Evolutionary conservation across 2,113 vertebrate species (phyloP).

Genomic region (Oryzias melastigma): DNA sequence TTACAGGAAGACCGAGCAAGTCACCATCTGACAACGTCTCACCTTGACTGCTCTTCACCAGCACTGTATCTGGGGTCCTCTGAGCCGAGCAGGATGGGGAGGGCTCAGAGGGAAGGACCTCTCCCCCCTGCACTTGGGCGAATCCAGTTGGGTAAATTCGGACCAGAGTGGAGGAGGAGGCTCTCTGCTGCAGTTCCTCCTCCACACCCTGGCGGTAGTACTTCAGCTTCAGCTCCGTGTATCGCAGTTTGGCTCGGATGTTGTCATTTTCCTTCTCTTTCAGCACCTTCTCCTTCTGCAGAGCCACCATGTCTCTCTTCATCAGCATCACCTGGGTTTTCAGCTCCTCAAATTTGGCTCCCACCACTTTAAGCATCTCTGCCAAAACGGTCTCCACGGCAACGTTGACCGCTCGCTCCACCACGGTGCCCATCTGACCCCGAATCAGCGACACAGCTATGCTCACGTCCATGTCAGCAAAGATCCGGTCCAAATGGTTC

Average conservation of each 20-base stretch:
- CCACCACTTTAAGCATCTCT: slow-evolving; percentile 79
- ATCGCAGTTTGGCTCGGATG: slow-evolving; percentile 72
- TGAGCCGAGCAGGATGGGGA: slow-evolving; percentile 20
- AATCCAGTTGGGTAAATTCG: slow-evolving; percentile 25
- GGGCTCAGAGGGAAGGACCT: slow-evolving; percentile 9
- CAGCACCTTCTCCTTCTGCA: slow-evolving; percentile 69
- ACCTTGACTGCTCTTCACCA: slow-evolving; percentile 36
- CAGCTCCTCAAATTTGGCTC: slow-evolving; percentile 79
- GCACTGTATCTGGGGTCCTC: background rate
- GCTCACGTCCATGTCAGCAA: slow-evolving; percentile 74
- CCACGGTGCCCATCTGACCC: slow-evolving; percentile 78
- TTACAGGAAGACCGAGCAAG: background rate
- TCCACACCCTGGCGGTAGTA: slow-evolving; percentile 73
- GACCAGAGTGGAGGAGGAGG: slow-evolving; percentile 31
- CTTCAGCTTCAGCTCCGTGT: slow-evolving; percentile 73
- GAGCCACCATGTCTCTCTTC: slow-evolving; percentile 45
- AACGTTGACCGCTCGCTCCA: slow-evolving; percentile 77
- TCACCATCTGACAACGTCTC: background rate
- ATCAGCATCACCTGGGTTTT: slow-evolving; percentile 67
- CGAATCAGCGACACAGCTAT: slow-evolving; percentile 78
- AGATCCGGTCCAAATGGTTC: no score
- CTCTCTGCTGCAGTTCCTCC: slow-evolving; percentile 71
- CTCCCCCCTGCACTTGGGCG: slow-evolving; percentile 10
- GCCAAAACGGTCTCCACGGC: slow-evolving; percentile 80
- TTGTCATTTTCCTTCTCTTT: slow-evolving; percentile 79